Base-by-base conservation (phyloP, 2,888 invertebrate genomes). In the Oligia fasciuncula region DNA sequence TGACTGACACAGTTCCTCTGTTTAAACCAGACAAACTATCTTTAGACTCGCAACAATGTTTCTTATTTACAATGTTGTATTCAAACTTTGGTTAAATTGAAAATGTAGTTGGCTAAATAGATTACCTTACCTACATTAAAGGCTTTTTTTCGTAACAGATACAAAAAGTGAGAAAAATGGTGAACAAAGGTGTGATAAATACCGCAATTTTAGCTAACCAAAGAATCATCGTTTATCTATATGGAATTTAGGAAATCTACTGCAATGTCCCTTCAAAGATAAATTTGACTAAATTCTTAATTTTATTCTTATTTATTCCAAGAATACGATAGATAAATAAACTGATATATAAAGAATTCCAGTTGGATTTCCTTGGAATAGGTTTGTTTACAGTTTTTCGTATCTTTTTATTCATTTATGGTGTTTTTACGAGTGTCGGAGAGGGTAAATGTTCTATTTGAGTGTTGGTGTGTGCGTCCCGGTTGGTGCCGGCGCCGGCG, bases 381-480 rank as follows among this genome's bases (percentile, higher is more conserved):
- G 79, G 73, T 88, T 86, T 88, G 87, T 89, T 89, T 86, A 88
- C 81, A 84, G 84, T 90, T 82, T 87, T 84, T 81, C 78, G 85
- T 82, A 83, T 89, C 88, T 89, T 85, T 89, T 89, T 88, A 85
- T 87, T 84, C 79, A 86, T 85, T 88, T 84, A 89, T 85, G 84
- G 87, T 86, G 83, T 87, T 89, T 87, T 90, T 90, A 89, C 85
- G 86, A 89, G 77, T 87, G 80, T 85, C 73, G 65, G 51, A 87
- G 80, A 87, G 87, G 87, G 88, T 88, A 87, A 87, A 86, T 87
- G 86, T 79, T 79, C 80, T 85, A 80, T 88, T 86, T 78, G 77
- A 86, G 82, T 83, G 76, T 90, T 90, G 86, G 87, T 91, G 91
- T 88, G 85, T 87, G 88, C 71, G 77, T 80, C 83, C 86, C 88